Percentiles rank a stretch among this genome's conserved stretches.
Conservation (phyloP, 2,113 vertebrate genomes). For the Bettongia penicillata region DNA sequence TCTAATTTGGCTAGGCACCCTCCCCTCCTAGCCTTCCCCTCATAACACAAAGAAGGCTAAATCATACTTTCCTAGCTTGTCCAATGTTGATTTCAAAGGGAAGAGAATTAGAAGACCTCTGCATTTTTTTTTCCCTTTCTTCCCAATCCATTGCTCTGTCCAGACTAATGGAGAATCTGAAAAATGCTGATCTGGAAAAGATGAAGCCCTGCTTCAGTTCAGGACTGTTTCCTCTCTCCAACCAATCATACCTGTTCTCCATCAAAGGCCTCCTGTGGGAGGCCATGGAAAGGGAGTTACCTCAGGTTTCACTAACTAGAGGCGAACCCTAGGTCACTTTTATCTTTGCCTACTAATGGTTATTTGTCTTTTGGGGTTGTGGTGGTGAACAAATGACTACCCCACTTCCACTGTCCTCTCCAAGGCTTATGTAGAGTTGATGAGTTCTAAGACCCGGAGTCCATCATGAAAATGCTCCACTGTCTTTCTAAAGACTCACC, state of each 20-base stretch:
- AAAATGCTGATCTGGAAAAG: background rate
- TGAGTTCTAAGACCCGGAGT: background rate
- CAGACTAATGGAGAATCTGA: background rate
- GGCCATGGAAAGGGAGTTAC: background rate
- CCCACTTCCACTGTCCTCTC: background rate
- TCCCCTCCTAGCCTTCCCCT: background rate
- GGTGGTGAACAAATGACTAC: background rate
- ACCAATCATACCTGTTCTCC: background rate
- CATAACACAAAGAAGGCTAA: background rate
- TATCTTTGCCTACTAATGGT: background rate
- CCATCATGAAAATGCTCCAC: background rate
- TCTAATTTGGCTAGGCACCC: background rate
- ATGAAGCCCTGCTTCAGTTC: background rate
- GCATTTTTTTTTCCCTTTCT: background rate
- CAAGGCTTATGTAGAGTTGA: background rate
- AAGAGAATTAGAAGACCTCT: background rate
- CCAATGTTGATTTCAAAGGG: background rate
- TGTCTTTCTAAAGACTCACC: background rate
- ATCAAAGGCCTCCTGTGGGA: background rate
- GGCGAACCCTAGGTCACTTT: background rate
- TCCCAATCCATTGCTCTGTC: background rate
- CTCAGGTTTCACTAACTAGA: background rate
- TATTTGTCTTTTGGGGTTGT: background rate
- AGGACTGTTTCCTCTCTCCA: background rate
- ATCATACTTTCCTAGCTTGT: background rate